Conservation (phyloP, 2,113 vertebrate species). For the Gyps fulvus region DNA sequence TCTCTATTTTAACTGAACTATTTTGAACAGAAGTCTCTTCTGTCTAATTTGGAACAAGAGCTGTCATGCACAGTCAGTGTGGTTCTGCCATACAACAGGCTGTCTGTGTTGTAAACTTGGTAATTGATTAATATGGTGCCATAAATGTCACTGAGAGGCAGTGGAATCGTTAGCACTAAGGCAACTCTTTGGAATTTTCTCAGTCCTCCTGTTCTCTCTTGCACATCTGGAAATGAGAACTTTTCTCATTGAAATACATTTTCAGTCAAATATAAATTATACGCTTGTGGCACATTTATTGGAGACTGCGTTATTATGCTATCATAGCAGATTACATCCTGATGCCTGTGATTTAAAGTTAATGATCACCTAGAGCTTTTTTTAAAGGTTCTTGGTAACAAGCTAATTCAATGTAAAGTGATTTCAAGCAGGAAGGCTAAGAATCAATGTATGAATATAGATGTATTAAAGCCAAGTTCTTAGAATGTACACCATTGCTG, state of each 20-base stretch:
- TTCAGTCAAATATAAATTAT: slow-evolving; percentile 10
- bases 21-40: background rate
- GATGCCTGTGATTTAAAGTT: slow-evolving; percentile 25
- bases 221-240: background rate
- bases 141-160: background rate
- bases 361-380: slow-evolving; percentile 27
- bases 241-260: background rate
- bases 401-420: background rate
- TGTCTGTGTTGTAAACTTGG: background rate
- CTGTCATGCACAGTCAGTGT: background rate
- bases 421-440: background rate
- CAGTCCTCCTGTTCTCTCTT: background rate
- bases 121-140: background rate
- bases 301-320: slow-evolving; percentile 9
- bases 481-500: background rate
- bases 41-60: background rate
- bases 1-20: background rate
- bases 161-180: background rate
- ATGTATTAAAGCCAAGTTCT: background rate
- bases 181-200: background rate
- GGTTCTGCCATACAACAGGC: background rate
- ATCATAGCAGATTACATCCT: slow-evolving; percentile 2
- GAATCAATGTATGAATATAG: background rate
- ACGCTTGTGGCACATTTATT: background rate
- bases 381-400: background rate